Evolutionary conservation across 1,140 invertebrate species (phyloP).

Genomic region (Campoletis sonorensis): DNA sequence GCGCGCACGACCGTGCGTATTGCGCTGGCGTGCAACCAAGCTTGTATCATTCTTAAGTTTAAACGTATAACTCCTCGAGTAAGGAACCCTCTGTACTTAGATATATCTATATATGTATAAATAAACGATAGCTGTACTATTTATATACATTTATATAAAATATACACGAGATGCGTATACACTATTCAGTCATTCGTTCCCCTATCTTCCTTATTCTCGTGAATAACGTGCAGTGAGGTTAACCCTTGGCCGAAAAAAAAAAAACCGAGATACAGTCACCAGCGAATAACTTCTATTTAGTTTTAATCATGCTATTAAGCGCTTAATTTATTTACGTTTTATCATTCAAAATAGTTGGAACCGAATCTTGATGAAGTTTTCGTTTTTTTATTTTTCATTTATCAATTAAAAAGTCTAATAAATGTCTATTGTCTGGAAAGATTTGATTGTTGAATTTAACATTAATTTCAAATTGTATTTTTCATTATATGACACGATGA

Average conservation of each 20-base stretch:
- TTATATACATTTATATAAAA: neutral
- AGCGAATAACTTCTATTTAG: neutral
- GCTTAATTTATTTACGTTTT: too few relatives aligned
- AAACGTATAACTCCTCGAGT: constrained; percentile 4
- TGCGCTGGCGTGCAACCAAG: constrained; percentile 20
- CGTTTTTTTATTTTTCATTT: too few relatives aligned
- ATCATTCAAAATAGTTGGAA: too few relatives aligned
- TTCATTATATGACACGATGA: too few relatives aligned
- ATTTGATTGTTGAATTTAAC: too few relatives aligned
- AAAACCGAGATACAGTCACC: too few relatives aligned
- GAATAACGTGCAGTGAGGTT: neutral
- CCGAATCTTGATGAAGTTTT: too few relatives aligned
- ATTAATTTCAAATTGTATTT: too few relatives aligned
- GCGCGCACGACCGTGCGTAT: constrained; percentile 18
- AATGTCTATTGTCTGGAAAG: too few relatives aligned
- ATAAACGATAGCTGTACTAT: neutral
- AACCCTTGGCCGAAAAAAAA: neutral
- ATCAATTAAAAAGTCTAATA: too few relatives aligned
- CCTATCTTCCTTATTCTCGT: neutral
- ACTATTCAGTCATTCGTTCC: constrained; percentile 14
- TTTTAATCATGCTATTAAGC: too few relatives aligned
- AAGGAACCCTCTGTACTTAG: neutral
- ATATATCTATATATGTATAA: neutral
- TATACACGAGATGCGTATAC: neutral
- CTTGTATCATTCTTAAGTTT: constrained; percentile 40